These are phyloP conservation scores for Aphelenchoides bicaudatus DNA, from an alignment of 2,888 invertebrate species.

Conservation along the genomic window DNA sequence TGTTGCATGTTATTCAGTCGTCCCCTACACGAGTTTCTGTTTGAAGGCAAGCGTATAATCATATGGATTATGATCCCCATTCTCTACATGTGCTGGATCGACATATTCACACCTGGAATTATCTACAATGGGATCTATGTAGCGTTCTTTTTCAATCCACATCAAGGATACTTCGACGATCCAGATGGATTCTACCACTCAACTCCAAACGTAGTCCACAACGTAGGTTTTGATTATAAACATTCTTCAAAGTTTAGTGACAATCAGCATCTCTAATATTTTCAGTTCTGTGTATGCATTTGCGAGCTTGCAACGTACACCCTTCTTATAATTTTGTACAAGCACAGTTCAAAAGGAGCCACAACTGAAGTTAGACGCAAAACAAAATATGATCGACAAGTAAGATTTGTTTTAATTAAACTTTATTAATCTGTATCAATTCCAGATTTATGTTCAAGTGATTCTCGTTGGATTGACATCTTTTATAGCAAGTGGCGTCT, in stretches of 20 bases:
- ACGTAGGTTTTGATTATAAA: too few species aligned
- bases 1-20: constrained; percentile 2
- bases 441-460: constrained; percentile 13
- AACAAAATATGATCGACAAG: constrained; percentile 5
- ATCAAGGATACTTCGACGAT: constrained; percentile 10
- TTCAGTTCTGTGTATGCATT: background rate
- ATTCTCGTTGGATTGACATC: constrained; percentile 4
- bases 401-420: background rate
- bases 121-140: constrained; percentile 7
- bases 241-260: too few species aligned
- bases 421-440: background rate
- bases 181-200: constrained; percentile 6
- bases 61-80: background rate
- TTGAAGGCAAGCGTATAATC: constrained; percentile 8
- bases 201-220: constrained; percentile 8
- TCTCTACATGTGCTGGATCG: constrained; percentile 3
- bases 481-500: background rate
- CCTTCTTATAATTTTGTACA: background rate
- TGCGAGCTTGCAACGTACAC: background rate
- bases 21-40: background rate
- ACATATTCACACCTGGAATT: background rate
- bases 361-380: background rate
- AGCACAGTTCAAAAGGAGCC: background rate
- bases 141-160: background rate
- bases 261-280: too few species aligned